A percentile compares a stretch with the other conserved stretches of the same genome.
These are phyloP conservation scores for Sylvilagus floridanus DNA, from an alignment of 2,797 vertebrate species.

Conservation along the genomic window DNA sequence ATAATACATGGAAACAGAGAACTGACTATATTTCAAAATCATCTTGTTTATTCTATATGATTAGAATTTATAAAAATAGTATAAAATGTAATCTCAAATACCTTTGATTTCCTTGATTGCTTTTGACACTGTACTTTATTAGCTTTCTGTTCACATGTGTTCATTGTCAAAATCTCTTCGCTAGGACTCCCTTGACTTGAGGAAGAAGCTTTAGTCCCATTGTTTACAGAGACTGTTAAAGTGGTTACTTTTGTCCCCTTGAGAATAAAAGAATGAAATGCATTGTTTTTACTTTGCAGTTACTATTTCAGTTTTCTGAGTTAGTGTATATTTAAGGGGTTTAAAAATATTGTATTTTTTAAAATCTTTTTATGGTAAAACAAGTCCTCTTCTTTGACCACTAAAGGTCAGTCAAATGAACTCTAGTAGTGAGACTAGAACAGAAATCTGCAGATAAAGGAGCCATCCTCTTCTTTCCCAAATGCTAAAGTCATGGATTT, in stretches of 20 bases:
- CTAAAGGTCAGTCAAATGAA: not conserved
- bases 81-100: not conserved
- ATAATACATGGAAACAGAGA: too few relatives aligned
- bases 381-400: not conserved
- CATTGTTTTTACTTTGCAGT: not conserved
- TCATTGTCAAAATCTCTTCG: not conserved
- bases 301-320: slow-evolving; percentile 11
- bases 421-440: not conserved
- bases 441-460: not conserved
- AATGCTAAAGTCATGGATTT: not conserved
- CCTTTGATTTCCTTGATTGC: not conserved
- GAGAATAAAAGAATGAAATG: not conserved
- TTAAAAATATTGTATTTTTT: not conserved
- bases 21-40: not conserved
- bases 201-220: not conserved
- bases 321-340: not conserved
- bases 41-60: not conserved
- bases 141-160: slow-evolving; percentile 22
- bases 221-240: not conserved
- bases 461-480: not conserved
- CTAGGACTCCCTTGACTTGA: not conserved
- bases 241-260: not conserved
- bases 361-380: not conserved
- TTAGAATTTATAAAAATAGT: slow-evolving; percentile 44
- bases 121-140: slow-evolving; percentile 2